Base-by-base conservation (phyloP, 2,797 vertebrate species). In the Sphenopsis melanotis region DNA sequence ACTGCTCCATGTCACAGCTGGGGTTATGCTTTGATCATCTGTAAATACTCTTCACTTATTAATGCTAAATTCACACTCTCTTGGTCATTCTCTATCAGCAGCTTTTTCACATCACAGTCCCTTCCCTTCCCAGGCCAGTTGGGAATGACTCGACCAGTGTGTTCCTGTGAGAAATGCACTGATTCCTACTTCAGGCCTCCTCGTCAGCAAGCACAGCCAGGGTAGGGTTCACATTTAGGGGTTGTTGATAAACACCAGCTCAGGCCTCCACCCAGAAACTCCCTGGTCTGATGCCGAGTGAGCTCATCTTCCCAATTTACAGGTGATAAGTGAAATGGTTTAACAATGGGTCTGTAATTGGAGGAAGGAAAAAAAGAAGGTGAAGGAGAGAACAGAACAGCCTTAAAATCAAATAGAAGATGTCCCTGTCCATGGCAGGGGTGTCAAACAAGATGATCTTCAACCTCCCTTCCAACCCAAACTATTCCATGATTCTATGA, bases 221-320 rank as follows among this genome's bases (percentile, higher is more conserved):
- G 52, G 56, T 34, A 90, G 74, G 69, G 52, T 83, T 94, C 72
- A 56, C 41, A 5, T 82, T 84, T 78, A 81, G 78, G 65, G 66
- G 34, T 49, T 83, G 87, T 92, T 93, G 66, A 92, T 89, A 89
- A 95, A 75, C 87, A 83, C 15, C 39, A 78, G 49, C 84, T 83
- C 56, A n/a, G 61, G 92, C 81, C 90, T 91, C 94, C 78, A 71
- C 94, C 81, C 92, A 89, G 84, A 89, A 95, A 86, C 65, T 53
- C 46, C 37, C 65, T 50, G 46, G 37, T 92, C 56, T 47, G 56
- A 57, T 89, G 77, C 77, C 5, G 27, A 36, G 61, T 42, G 78
- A 95, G 84, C 57, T 91, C 20, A 75, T 83, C 65, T 70, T 70
- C 55, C 81, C 34, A 50, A 20, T 32, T 61, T 44, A 65, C 7